Conservation (phyloP, 2,113 vertebrate genomes). For the Semicossyphus pulcher region DNA sequence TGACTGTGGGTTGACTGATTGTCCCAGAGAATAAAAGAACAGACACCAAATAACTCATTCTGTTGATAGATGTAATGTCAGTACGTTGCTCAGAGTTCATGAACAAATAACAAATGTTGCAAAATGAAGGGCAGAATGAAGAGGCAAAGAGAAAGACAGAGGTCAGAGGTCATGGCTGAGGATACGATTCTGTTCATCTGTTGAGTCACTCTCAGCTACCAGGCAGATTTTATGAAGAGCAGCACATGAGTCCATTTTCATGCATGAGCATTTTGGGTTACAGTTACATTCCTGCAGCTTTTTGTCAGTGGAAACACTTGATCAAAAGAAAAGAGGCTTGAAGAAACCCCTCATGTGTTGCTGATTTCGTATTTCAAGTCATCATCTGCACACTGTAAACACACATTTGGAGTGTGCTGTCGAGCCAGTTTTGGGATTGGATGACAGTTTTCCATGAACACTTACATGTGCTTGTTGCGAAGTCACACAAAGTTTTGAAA, state of each 20-base stretch:
- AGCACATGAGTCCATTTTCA: slow-evolving; percentile 28
- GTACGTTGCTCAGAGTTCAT: no score
- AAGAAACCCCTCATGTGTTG: slow-evolving; percentile 10
- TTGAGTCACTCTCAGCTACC: background rate
- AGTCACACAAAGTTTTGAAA: background rate
- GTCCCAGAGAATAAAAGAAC: no score
- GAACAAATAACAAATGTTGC: no score
- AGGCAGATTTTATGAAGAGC: background rate
- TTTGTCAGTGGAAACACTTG: slow-evolving; percentile 41
- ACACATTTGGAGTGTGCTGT: background rate
- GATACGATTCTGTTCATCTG: background rate
- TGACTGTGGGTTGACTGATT: no score
- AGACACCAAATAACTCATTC: no score
- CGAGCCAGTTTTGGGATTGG: background rate
- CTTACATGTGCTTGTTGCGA: background rate
- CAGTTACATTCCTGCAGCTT: slow-evolving; percentile 43
- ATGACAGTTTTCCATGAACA: slow-evolving; percentile 22
- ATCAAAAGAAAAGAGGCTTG: background rate
- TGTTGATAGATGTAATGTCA: no score
- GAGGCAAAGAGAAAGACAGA: background rate
- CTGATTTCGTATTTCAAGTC: slow-evolving; percentile 24
- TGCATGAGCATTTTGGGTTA: slow-evolving; percentile 37
- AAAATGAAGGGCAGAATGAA: background rate
- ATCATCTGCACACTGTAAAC: slow-evolving; percentile 27
- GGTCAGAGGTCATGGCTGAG: background rate